These are phyloP conservation scores for Callospermophilus lateralis DNA, from an alignment of 2,113 vertebrate genomes.

Conservation along the genomic window DNA sequence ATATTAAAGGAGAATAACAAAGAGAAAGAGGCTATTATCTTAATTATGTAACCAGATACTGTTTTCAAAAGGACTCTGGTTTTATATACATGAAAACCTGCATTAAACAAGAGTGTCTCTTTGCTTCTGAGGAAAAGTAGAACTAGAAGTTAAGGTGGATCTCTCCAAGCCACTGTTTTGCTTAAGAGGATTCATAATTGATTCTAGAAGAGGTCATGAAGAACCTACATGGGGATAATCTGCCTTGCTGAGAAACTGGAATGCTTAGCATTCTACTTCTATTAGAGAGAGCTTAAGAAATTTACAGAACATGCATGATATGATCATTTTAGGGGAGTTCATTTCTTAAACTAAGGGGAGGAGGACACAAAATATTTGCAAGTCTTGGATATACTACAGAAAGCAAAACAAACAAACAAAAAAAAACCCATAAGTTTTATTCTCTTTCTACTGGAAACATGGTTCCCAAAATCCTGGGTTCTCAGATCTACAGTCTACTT, in stretches of 20 bases:
- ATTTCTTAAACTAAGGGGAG: background rate
- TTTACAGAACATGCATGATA: background rate
- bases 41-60: conserved; percentile 1
- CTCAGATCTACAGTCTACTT: background rate
- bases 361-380: background rate
- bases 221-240: background rate
- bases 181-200: conserved; percentile 23
- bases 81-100: background rate
- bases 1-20: conserved; percentile 43
- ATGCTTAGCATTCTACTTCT: background rate
- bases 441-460: background rate
- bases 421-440: background rate
- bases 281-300: background rate
- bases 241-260: background rate
- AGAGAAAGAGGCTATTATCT: conserved; percentile 24
- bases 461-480: background rate
- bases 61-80: background rate
- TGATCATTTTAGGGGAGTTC: background rate
- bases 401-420: background rate
- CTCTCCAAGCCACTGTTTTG: background rate
- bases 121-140: background rate
- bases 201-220: background rate
- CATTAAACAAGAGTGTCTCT: background rate
- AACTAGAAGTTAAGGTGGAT: background rate
- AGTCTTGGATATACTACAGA: background rate